Conservation (phyloP, 2,797 vertebrate genomes). For the Malacoraja senta region DNA sequence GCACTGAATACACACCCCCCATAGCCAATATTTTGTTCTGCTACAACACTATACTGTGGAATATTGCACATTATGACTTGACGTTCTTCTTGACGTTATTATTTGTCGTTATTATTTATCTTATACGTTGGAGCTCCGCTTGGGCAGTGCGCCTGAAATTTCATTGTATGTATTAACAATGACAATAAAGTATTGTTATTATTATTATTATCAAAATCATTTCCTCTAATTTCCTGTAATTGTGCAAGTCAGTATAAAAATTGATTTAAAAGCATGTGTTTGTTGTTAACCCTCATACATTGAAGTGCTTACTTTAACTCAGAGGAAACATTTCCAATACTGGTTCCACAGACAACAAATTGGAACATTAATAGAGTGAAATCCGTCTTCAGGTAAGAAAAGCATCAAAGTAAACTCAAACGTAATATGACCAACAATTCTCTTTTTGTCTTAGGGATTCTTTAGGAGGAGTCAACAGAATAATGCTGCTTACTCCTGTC, state of each 20-base stretch:
- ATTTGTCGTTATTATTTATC: too few relatives aligned
- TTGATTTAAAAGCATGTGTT: not conserved
- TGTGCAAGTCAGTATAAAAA: not conserved
- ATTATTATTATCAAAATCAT: not conserved
- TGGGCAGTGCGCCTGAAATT: too few relatives aligned
- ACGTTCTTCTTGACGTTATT: too few relatives aligned
- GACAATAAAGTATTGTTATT: too few relatives aligned
- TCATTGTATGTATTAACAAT: too few relatives aligned
- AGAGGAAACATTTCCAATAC: not conserved
- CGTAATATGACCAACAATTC: not conserved
- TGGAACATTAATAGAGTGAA: not conserved
- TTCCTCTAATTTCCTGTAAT: not conserved
- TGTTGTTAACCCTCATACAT: not conserved
- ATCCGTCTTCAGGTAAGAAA: too few relatives aligned
- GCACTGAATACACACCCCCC: too few relatives aligned
- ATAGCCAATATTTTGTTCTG: too few relatives aligned
- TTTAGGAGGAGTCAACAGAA: constrained; percentile 98
- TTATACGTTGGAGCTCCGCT: too few relatives aligned
- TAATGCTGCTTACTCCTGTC: constrained; percentile 95
- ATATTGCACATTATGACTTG: too few relatives aligned
- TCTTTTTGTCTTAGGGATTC: constrained; percentile 72
- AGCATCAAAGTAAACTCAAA: too few relatives aligned
- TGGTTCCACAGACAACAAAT: not conserved
- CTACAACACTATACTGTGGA: too few relatives aligned
- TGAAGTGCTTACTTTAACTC: constrained; percentile 5